Evolutionary conservation across 2,113 vertebrate genomes (phyloP), one percentile per base, ranked within the genome.

Genomic region (Vicugna pacos): DNA sequence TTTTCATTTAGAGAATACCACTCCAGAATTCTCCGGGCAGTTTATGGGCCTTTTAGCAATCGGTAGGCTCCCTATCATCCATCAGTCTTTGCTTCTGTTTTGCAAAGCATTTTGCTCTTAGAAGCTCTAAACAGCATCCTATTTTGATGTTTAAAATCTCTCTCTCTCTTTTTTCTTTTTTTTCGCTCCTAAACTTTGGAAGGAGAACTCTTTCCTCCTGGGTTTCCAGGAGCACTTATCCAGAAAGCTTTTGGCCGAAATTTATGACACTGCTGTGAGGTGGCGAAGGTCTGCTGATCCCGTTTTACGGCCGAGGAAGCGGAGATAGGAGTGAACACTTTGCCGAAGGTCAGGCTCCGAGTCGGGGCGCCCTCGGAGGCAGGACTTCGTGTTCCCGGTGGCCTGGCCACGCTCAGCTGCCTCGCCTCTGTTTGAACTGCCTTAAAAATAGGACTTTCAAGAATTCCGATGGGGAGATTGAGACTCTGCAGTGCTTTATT

Each of bases 281-380:
- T 28, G 79, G 50, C 58, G 4, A 7, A 56, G 32, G 70, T 69
- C 62, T 85, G 54, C 12, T 48, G 67, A 32, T 32, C 96, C 83
- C 94, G 52, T 56, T 93, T 97, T 81, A 97, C 64, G 50, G 90
- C 70, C 20, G 10, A 58, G 79, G 87, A 88, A 92, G 67, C 93
- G n/a, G 60, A 94, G 93, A 93, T 24, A 69, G 58, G 7, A 24
- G 16, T 10, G 2, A 54, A 65, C 2, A 12, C 20, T 28, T 26
- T 58, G 69, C 50, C 0, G 6, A 91, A 92, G 89, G 83, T 65
- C 89, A n/a, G 0, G 2, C 70, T 12, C 48, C 20, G 73, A 79
- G 46, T 67, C 54, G 32, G 48, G 54, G 82, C 17, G 69, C 87
- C 52, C 13, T 48, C 54, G 72, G 62, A 65, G 70, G 54, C 48